Evolutionary conservation across 1,140 invertebrate genomes (phyloP).

Genomic region (Aphaenogaster ashmeadi): DNA sequence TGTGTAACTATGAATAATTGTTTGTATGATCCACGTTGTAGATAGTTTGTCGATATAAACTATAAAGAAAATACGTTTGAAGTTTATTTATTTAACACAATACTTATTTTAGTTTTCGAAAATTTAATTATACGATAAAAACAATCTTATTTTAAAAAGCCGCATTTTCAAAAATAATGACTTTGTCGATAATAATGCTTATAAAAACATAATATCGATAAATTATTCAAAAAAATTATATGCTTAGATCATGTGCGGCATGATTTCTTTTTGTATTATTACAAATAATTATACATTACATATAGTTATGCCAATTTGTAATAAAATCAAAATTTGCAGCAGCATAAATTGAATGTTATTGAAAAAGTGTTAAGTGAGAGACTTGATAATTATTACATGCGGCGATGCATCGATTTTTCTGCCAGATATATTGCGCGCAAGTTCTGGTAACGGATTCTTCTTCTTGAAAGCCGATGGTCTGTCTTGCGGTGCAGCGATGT

Average conservation of each 20-base stretch:
- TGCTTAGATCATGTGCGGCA: neutral
- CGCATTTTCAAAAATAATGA: neutral
- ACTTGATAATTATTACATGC: slow-evolving; percentile 54
- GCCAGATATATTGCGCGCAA: slow-evolving; percentile 68
- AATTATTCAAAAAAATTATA: neutral
- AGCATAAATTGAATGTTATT: neutral
- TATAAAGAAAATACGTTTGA: neutral
- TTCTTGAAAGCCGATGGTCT: slow-evolving; percentile 78
- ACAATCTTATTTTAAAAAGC: neutral
- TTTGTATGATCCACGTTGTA: slow-evolving; percentile 23
- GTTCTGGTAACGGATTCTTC: slow-evolving; percentile 80
- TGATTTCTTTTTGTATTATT: slow-evolving; percentile 6
- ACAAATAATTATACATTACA: neutral
- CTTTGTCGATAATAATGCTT: neutral
- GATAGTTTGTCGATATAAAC: slow-evolving; percentile 56
- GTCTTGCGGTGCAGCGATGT: slow-evolving; percentile 76
- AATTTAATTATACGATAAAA: neutral
- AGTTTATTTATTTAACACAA: slow-evolving; percentile 1
- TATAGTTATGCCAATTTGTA: neutral
- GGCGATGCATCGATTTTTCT: slow-evolving; percentile 72
- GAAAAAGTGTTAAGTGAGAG: neutral
- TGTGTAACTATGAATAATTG: slow-evolving; percentile 21
- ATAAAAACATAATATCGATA: neutral
- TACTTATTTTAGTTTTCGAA: slow-evolving; percentile 5
- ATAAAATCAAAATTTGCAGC: slow-evolving; percentile 1